Percentiles rank a stretch among this genome's conserved stretches.
Conservation (phyloP, 2,113 vertebrate genomes). For the Mus pahari region DNA sequence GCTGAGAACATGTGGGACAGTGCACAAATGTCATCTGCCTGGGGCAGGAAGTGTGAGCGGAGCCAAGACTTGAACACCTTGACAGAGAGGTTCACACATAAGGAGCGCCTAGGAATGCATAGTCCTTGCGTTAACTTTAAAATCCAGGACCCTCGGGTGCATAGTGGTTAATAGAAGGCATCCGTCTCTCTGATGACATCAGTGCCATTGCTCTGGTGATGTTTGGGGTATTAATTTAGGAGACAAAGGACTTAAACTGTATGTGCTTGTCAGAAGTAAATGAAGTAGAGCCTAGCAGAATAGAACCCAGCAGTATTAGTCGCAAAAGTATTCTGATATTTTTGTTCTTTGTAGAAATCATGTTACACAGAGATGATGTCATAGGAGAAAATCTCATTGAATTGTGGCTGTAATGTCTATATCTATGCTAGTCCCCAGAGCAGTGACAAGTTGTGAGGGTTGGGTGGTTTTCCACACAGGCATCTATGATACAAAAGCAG, state of each 20-base stretch:
- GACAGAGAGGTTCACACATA: neutral
- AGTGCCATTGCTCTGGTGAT: neutral
- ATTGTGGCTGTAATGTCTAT: neutral
- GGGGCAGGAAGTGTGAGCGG: fast-evolving
- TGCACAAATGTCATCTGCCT: neutral
- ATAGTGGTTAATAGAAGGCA: neutral
- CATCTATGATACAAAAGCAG: neutral
- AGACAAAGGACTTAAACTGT: neutral
- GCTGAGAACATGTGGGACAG: neutral
- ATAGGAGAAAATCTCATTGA: neutral
- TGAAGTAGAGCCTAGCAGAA: neutral
- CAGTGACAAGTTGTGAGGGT: neutral
- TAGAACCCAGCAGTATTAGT: neutral
- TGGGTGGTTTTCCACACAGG: neutral
- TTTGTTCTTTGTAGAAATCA: conserved; percentile 25
- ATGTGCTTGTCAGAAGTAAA: neutral
- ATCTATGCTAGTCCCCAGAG: neutral
- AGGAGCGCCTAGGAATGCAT: neutral
- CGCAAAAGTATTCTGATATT: neutral
- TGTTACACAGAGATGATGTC: neutral
- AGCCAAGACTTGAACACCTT: neutral
- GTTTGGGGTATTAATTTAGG: neutral
- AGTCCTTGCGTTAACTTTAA: neutral
- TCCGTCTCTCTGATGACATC: neutral
- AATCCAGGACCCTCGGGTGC: neutral